Conservation (phyloP, 2,113 vertebrate species). For the Mormyrus iriodes region DNA sequence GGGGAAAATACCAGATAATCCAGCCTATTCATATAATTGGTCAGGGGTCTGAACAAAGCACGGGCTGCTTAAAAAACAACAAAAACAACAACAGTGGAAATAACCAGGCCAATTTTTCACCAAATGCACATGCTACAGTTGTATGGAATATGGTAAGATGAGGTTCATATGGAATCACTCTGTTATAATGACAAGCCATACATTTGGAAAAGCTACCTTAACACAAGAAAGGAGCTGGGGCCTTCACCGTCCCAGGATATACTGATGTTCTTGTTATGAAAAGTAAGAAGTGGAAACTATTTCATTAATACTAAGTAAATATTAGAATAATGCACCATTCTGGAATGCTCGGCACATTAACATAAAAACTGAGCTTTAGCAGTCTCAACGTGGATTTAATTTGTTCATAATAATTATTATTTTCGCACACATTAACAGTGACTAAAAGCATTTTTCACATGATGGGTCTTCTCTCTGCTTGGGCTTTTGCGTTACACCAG, state of each 20-base stretch:
- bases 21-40: background rate
- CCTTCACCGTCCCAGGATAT: background rate
- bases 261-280: background rate
- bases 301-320: background rate
- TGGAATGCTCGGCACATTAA: background rate
- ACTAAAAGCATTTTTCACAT: background rate
- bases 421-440: background rate
- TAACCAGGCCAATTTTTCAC: background rate
- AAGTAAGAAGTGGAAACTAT: background rate
- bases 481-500: background rate
- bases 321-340: background rate
- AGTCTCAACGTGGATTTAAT: background rate
- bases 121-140: background rate
- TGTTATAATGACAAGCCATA: background rate
- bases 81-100: background rate
- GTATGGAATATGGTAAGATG: background rate
- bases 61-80: background rate
- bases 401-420: background rate
- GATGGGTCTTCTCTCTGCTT: background rate
- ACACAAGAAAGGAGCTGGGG: background rate
- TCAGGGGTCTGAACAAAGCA: too few relatives aligned
- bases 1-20: conserved; percentile 16
- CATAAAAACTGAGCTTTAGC: background rate
- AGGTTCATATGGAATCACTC: background rate
- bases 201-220: background rate